These are phyloP conservation scores for Periophthalmus modestus DNA, from an alignment of 2,113 vertebrate species.

Conservation along the genomic window DNA sequence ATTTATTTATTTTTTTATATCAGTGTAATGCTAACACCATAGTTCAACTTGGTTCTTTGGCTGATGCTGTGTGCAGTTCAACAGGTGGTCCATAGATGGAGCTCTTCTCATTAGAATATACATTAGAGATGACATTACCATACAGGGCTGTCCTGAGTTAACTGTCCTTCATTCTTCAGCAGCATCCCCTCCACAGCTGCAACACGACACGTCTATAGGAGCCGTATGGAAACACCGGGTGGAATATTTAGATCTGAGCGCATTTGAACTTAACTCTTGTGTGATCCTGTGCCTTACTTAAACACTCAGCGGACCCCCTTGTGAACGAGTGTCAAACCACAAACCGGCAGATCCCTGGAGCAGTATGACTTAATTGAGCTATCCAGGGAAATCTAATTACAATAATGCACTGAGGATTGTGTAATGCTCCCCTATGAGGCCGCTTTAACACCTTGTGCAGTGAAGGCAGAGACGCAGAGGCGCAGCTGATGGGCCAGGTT, in stretches of 20 bases:
- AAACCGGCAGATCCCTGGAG: slow-evolving; percentile 66
- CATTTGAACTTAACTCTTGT: slow-evolving; percentile 40
- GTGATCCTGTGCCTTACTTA: slow-evolving; percentile 72
- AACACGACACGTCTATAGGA: slow-evolving; percentile 41
- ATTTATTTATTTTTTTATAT: neutral
- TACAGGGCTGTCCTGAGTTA: slow-evolving; percentile 45
- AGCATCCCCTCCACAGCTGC: slow-evolving; percentile 38
- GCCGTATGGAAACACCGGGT: slow-evolving; percentile 28
- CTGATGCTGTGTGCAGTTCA: slow-evolving; percentile 73
- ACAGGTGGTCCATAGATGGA: slow-evolving; percentile 83
- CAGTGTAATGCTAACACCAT: neutral
- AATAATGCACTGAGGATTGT: slow-evolving; percentile 75
- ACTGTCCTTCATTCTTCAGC: slow-evolving; percentile 52
- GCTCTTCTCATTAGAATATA: slow-evolving; percentile 83
- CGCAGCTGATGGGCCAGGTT: slow-evolving; percentile 26
- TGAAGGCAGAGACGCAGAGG: slow-evolving; percentile 29
- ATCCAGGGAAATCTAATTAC: slow-evolving; percentile 80
- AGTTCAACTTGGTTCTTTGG: slow-evolving; percentile 13
- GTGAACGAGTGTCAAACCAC: slow-evolving; percentile 73
- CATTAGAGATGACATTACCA: slow-evolving; percentile 59
- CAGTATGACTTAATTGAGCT: slow-evolving; percentile 78
- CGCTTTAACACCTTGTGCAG: slow-evolving; percentile 56
- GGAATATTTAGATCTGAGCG: slow-evolving; percentile 7
- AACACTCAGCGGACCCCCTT: slow-evolving; percentile 63
- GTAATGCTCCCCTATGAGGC: slow-evolving; percentile 63